Evolutionary conservation across 2,113 vertebrate genomes (phyloP).

Genomic region (Hippolais icterina): DNA sequence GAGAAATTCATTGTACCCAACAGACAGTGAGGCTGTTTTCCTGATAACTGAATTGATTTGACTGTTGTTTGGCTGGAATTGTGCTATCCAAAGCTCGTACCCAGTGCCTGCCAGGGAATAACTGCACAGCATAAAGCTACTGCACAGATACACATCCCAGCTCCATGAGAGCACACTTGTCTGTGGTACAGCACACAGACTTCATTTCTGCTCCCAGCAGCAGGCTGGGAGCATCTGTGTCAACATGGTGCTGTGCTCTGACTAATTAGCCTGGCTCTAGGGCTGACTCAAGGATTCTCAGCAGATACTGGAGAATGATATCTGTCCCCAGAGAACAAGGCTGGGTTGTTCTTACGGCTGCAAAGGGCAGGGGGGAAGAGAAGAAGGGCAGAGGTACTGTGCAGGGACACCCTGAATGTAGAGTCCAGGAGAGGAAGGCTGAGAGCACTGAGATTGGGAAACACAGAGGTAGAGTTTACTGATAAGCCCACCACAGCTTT

Average conservation of each 20-base stretch:
- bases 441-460: neutral
- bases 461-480: neutral
- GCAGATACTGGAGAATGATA: neutral
- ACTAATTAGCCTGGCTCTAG: neutral
- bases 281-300: neutral
- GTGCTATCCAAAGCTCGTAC: neutral
- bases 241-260: neutral
- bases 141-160: neutral
- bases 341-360: neutral
- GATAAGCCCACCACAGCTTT: neutral
- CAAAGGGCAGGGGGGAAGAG: neutral
- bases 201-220: neutral
- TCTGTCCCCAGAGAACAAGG: neutral
- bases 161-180: accelerated
- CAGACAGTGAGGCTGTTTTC: neutral
- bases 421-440: neutral
- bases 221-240: neutral
- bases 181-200: neutral
- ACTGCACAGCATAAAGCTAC: neutral
- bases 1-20: neutral
- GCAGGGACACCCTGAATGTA: neutral
- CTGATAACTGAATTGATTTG: neutral
- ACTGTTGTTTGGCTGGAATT: neutral
- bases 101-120: neutral
- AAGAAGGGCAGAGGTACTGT: neutral